These are phyloP conservation scores for Rhingia rostrata DNA, from an alignment of 2,888 invertebrate genomes.

Conservation along the genomic window DNA sequence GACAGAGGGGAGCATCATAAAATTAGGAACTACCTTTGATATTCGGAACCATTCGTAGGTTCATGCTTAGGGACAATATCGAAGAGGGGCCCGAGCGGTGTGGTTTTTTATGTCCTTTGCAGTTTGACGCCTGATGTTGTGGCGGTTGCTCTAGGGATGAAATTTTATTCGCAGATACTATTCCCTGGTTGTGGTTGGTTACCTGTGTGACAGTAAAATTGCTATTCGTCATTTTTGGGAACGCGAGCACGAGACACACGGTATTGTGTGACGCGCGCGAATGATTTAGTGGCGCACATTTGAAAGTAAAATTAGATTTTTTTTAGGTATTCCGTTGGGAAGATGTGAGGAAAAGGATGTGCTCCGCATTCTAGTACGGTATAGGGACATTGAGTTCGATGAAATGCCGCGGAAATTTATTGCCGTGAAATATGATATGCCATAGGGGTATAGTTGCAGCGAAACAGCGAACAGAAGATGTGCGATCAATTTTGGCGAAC, in stretches of 20 bases:
- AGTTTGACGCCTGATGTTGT: constrained; percentile 63
- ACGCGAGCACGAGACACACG: constrained; percentile 62
- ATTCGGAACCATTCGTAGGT: constrained; percentile 30
- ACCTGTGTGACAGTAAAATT: constrained; percentile 67
- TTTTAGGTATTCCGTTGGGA: constrained; percentile 64
- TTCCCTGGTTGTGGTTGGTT: constrained; percentile 53
- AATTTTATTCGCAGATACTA: constrained; percentile 45
- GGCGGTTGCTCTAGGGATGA: constrained; percentile 13
- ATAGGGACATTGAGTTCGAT: constrained; percentile 62
- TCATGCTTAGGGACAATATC: background rate
- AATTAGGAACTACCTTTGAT: constrained; percentile 57
- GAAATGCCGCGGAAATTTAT: constrained; percentile 63
- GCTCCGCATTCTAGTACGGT: background rate
- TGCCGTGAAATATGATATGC: constrained; percentile 65
- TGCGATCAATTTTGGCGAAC: constrained; percentile 39
- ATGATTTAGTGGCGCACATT: constrained; percentile 75
- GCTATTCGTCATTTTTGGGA: constrained; percentile 60
- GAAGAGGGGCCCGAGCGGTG: constrained; percentile 2
- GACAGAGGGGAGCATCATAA: constrained; percentile 50
- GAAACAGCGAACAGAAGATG: constrained; percentile 1
- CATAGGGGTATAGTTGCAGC: background rate
- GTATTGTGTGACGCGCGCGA: constrained; percentile 71
- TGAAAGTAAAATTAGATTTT: constrained; percentile 78
- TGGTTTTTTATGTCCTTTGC: constrained; percentile 53
- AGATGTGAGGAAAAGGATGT: background rate